A percentile compares a stretch with the other conserved stretches of the same genome.
Conservation (phyloP, 2,113 vertebrate species). For the Chlorodrepanis virens region DNA sequence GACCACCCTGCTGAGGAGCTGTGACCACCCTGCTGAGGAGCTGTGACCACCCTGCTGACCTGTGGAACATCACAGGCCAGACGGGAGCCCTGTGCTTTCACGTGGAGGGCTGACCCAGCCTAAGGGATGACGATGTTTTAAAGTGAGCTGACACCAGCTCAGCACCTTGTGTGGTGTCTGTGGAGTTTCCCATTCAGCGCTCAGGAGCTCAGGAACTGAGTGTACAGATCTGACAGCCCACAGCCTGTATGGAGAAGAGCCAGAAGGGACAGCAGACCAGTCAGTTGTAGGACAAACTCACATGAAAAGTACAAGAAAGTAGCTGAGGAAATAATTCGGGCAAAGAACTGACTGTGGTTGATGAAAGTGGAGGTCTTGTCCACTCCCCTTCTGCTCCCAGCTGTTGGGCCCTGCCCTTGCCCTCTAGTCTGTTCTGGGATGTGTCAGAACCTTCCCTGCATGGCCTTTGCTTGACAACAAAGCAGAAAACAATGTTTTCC, state of each 20-base stretch:
- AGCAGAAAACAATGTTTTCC: neutral
- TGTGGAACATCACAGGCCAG: accelerated
- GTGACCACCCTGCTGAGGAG: neutral
- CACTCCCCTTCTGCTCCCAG: neutral
- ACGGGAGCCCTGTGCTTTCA: neutral
- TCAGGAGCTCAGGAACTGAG: neutral
- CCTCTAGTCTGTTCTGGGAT: neutral
- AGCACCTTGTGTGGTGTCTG: neutral
- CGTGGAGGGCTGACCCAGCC: accelerated
- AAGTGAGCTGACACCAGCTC: neutral
- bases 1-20: neutral
- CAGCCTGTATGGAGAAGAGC: neutral
- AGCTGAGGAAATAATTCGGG: neutral
- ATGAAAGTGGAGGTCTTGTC: neutral
- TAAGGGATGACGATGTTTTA: too few relatives aligned
- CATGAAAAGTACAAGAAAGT: neutral
- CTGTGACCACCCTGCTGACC: neutral
- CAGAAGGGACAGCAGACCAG: neutral
- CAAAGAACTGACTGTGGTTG: neutral
- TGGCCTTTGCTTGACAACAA: neutral
- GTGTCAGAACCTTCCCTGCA: neutral
- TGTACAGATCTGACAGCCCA: neutral
- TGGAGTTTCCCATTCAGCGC: neutral
- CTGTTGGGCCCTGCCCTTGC: neutral
- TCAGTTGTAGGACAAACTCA: neutral